These are phyloP conservation scores for human DNA, from an alignment of 2,113 vertebrate genomes.

Conservation along the genomic window GRCh38 chr9:110732001-110732500, in stretches of 20 bases:
- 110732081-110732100: no score
- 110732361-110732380: neutral
- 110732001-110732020: neutral
- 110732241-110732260: neutral
- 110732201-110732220: neutral
- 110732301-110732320: neutral
- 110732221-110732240: neutral
- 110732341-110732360: neutral
- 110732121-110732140: neutral
- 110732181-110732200: neutral
- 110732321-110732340: neutral
- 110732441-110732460: conserved; percentile 8
- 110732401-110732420: neutral
- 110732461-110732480: neutral
- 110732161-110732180: neutral
- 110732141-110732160: neutral
- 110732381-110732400: neutral
- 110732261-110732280: neutral
- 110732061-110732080: conserved; percentile 4
- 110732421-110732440: neutral
- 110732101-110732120: neutral
- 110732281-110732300: neutral
- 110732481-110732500: neutral
- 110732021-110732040: neutral
- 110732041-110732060: neutral